These are phyloP conservation scores for Atlantisia rogersi DNA, from an alignment of 2,113 vertebrate species.

Conservation along the genomic window DNA sequence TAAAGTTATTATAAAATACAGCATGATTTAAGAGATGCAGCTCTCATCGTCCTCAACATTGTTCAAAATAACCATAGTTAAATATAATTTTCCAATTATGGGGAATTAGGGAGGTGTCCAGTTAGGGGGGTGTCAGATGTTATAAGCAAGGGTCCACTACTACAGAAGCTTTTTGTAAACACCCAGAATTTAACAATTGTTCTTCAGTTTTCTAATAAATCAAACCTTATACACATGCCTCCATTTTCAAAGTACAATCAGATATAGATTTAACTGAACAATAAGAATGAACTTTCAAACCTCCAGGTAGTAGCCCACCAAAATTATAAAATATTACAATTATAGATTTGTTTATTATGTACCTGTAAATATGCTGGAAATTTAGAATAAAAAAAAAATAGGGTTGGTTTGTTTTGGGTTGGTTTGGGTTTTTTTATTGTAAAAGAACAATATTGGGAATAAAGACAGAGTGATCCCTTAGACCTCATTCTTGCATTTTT, in stretches of 20 bases:
- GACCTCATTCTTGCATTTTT: background rate
- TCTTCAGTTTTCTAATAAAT: background rate
- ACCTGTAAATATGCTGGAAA: background rate
- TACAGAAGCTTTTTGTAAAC: background rate
- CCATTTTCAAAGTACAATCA: background rate
- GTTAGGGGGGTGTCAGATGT: background rate
- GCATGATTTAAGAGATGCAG: background rate
- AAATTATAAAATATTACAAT: background rate
- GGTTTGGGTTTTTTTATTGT: background rate
- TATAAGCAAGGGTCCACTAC: background rate
- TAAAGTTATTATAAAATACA: slow-evolving; percentile 5
- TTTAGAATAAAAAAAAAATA: background rate
- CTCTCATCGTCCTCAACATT: background rate
- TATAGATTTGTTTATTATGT: background rate
- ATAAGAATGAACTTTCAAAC: background rate
- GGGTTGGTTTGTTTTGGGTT: background rate
- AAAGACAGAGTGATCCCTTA: background rate
- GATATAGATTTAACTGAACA: background rate
- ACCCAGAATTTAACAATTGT: background rate
- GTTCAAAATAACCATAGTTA: background rate
- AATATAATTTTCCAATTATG: background rate
- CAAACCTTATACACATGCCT: background rate
- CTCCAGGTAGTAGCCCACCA: background rate
- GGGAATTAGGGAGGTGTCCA: background rate
- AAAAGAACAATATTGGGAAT: background rate